Percentiles rank a stretch among this genome's conserved stretches.
phyloP scores from a whole-genome alignment of 2,797 vertebrate species.

The Hyperoplus lanceolatus region DNA sequence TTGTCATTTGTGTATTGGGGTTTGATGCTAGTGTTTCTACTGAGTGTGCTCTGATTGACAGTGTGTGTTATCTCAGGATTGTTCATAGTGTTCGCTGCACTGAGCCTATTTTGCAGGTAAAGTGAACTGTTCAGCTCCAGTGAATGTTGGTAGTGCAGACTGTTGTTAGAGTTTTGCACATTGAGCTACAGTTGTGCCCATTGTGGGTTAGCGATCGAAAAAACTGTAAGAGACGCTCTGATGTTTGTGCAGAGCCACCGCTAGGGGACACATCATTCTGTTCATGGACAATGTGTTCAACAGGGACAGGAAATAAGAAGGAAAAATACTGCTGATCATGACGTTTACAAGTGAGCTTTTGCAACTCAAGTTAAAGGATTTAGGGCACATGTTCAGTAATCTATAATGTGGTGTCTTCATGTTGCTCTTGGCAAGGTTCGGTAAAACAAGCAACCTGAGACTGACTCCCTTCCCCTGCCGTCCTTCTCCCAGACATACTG shows the following conservation, averaged over 20 bases:
- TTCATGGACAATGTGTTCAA: neutral
- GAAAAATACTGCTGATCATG: neutral
- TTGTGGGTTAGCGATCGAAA: too few relatives aligned
- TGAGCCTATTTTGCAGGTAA: too few relatives aligned
- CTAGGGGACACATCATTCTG: neutral
- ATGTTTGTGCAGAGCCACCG: neutral
- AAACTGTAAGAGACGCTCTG: neutral
- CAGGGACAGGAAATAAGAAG: neutral
- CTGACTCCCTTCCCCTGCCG: neutral
- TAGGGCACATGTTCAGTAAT: constrained; percentile 38
- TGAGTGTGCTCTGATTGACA: too few relatives aligned
- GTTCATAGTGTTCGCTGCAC: too few relatives aligned
- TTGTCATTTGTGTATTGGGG: too few relatives aligned
- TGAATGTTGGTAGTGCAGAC: too few relatives aligned
- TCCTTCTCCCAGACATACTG: neutral
- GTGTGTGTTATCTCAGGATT: too few relatives aligned
- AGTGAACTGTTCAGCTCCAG: too few relatives aligned
- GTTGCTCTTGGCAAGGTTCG: constrained; percentile 44
- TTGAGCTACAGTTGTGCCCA: too few relatives aligned
- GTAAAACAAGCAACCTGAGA: constrained; percentile 24
- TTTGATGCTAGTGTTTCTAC: too few relatives aligned
- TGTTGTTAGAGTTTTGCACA: too few relatives aligned
- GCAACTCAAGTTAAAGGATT: constrained; percentile 30
- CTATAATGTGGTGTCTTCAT: constrained; percentile 45
- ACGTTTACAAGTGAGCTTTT: neutral